phyloP scores from a whole-genome alignment of 2,113 vertebrate species.

The Scortum barcoo region DNA sequence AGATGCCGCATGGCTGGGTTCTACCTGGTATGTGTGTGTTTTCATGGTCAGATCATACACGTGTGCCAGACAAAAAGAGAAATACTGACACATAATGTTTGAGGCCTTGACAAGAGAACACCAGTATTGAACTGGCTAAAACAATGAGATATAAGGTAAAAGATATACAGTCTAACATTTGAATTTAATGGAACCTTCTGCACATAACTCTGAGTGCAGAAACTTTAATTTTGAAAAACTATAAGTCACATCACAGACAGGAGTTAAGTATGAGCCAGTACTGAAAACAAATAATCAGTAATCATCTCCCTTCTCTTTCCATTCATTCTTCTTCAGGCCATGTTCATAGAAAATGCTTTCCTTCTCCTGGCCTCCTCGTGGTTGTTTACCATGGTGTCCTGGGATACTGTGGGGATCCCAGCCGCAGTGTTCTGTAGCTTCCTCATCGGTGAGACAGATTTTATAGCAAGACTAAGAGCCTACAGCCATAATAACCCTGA shows the following conservation, averaged over 20 bases:
- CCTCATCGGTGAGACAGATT: slow-evolving; percentile 84
- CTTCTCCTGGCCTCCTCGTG: slow-evolving; percentile 87
- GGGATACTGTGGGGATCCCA: slow-evolving; percentile 81
- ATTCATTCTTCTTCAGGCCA: slow-evolving; percentile 61
- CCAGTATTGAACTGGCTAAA: not conserved
- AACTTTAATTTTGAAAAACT: too few species aligned
- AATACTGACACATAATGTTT: not conserved
- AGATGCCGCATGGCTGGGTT: slow-evolving; percentile 84
- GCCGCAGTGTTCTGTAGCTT: slow-evolving; percentile 85
- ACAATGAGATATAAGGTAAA: not conserved
- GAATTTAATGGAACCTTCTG: too few species aligned
- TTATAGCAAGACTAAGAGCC: not conserved
- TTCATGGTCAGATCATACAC: not conserved
- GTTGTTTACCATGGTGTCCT: slow-evolving; percentile 83
- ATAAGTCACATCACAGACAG: too few species aligned
- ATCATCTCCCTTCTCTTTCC: not conserved
- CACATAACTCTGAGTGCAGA: too few species aligned
- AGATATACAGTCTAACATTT: not conserved
- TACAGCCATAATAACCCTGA: not conserved
- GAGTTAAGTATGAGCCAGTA: too few species aligned
- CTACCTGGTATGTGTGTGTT: slow-evolving; percentile 82
- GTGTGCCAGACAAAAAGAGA: not conserved
- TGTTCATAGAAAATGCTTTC: slow-evolving; percentile 85
- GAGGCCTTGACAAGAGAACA: not conserved
- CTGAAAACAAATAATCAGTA: too few species aligned